These are phyloP conservation scores for Xestoiulus laeticollis DNA, from an alignment of 2,888 invertebrate species.

Conservation along the genomic window DNA sequence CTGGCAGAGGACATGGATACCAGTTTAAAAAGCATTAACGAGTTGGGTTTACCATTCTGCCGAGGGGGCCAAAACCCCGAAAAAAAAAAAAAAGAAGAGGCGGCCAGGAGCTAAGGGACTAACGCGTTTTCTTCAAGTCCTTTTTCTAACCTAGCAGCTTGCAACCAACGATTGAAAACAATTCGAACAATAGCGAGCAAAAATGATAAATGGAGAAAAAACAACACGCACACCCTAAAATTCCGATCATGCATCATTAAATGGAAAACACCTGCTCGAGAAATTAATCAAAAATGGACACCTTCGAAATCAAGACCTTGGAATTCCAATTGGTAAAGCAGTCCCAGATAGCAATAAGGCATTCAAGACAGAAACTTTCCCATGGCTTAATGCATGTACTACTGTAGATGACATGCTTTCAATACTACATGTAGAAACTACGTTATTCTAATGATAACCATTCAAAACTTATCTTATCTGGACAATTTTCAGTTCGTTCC, in stretches of 20 bases:
- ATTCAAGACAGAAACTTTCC: slow-evolving; percentile 64
- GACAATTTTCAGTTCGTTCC: too few relatives aligned
- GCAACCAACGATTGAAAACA: slow-evolving; percentile 6
- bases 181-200: slow-evolving; percentile 10
- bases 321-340: not conserved
- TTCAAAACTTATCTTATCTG: too few relatives aligned
- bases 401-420: too few relatives aligned
- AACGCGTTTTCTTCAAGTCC: slow-evolving; percentile 23
- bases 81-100: not conserved
- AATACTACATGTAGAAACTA: too few relatives aligned
- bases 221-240: slow-evolving; percentile 39
- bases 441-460: too few relatives aligned
- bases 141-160: not conserved
- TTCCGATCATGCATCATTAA: not conserved
- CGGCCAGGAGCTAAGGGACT: not conserved
- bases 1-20: slow-evolving; percentile 41
- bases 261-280: slow-evolving; percentile 31
- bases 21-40: slow-evolving; percentile 43
- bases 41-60: slow-evolving; percentile 24
- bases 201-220: slow-evolving; percentile 41
- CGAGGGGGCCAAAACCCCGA: slow-evolving; percentile 5
- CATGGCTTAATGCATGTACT: too few relatives aligned
- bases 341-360: slow-evolving; percentile 71
- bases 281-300: slow-evolving; percentile 39
- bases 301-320: slow-evolving; percentile 21